Evolutionary conservation across 2,113 vertebrate genomes (phyloP).

Genomic region (Centropus unirufus): DNA sequence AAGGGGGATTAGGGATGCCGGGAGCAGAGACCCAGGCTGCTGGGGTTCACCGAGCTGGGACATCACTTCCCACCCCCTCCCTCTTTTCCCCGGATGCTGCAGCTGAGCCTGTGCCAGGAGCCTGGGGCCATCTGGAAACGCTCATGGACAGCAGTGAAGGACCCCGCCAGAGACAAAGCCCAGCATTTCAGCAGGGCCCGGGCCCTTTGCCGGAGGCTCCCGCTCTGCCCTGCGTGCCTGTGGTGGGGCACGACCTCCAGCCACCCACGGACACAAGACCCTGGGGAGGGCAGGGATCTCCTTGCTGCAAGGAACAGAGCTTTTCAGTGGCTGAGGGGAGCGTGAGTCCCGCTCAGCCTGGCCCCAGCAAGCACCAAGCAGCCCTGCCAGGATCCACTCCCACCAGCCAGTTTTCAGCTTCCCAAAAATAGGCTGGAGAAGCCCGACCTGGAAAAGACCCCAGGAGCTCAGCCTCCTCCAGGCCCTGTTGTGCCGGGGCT

Average conservation of each 20-base stretch:
- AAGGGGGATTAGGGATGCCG: neutral
- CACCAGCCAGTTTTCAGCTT: neutral
- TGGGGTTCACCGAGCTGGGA: neutral
- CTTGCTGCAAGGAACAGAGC: neutral
- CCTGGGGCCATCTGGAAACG: constrained; percentile 5
- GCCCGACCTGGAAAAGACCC: neutral
- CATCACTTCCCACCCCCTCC: neutral
- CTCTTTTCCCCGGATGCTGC: neutral
- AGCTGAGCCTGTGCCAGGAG: neutral
- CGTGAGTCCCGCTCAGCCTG: fast-evolving
- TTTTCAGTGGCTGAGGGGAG: fast-evolving
- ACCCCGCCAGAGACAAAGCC: neutral
- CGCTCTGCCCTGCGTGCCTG: fast-evolving
- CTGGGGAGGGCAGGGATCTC: neutral
- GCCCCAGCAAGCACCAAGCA: neutral
- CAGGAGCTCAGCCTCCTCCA: neutral
- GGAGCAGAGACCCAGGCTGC: neutral
- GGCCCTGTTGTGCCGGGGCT: fast-evolving
- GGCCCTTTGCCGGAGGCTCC: neutral
- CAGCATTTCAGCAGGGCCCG: neutral
- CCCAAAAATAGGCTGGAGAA: constrained; percentile 29
- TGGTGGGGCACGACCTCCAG: fast-evolving
- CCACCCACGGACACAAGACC: fast-evolving
- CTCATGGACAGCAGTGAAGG: neutral
- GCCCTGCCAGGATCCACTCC: neutral